phyloP scores from a whole-genome alignment of 2,888 invertebrate species.

The Zeuzera pyrina region DNA sequence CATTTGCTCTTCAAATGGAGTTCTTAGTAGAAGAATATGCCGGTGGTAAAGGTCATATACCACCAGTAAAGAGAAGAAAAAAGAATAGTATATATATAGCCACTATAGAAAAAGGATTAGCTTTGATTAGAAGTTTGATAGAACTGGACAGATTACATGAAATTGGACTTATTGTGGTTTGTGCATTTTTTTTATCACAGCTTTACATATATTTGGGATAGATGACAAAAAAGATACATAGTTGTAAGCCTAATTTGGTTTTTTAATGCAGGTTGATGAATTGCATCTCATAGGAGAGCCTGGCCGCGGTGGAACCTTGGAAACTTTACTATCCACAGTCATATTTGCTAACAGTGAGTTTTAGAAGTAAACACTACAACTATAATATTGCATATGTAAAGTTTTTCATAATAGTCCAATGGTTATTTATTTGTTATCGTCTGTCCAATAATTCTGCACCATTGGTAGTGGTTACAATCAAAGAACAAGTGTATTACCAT shows the following conservation, averaged over 20 bases:
- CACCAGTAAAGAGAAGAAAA: slow-evolving; percentile 81
- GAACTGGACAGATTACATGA: slow-evolving; percentile 82
- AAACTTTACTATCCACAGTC: slow-evolving; percentile 87
- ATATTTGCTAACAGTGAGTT: slow-evolving; percentile 78
- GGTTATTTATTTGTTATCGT: too few relatives aligned
- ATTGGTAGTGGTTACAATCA: too few relatives aligned
- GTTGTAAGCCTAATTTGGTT: too few relatives aligned
- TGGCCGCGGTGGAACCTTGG: slow-evolving; percentile 88
- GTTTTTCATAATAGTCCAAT: too few relatives aligned
- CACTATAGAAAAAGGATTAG: slow-evolving; percentile 95
- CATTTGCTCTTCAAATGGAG: slow-evolving; percentile 88
- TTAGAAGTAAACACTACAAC: too few relatives aligned
- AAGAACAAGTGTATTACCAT: too few relatives aligned
- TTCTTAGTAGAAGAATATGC: slow-evolving; percentile 97
- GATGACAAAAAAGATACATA: background rate
- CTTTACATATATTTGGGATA: background rate
- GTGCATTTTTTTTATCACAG: slow-evolving; percentile 7
- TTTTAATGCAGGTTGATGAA: slow-evolving; percentile 92
- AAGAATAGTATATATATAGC: slow-evolving; percentile 90
- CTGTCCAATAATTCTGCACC: too few relatives aligned
- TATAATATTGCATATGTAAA: too few relatives aligned
- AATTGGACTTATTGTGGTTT: slow-evolving; percentile 81
- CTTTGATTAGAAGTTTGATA: slow-evolving; percentile 88
- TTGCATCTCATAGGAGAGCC: slow-evolving; percentile 93
- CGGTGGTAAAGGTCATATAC: slow-evolving; percentile 91